These are phyloP conservation scores for Prionace glauca DNA, from an alignment of 2,797 vertebrate species.

Conservation along the genomic window DNA sequence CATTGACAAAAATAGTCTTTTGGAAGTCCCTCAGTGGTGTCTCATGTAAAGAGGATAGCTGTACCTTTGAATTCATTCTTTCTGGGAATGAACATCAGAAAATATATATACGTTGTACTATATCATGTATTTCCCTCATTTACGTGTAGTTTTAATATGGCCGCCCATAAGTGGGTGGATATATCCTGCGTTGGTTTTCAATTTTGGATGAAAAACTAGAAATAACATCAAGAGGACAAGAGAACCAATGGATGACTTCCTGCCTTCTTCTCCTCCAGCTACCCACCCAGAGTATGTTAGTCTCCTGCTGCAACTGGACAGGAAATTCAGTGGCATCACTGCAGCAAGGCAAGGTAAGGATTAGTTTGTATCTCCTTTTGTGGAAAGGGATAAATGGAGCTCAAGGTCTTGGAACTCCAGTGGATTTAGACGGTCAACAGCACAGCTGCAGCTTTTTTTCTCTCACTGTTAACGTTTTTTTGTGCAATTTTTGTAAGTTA, in stretches of 20 bases:
- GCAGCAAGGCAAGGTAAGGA: not conserved
- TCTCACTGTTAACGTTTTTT: not conserved
- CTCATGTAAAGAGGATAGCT: not conserved
- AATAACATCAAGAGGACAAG: not conserved
- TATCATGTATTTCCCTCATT: not conserved
- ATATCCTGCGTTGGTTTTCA: not conserved
- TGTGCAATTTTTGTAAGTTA: not conserved
- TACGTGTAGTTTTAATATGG: not conserved
- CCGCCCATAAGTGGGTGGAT: not conserved
- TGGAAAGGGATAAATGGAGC: constrained; percentile 30
- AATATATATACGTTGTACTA: not conserved
- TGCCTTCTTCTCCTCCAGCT: not conserved
- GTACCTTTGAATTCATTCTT: not conserved
- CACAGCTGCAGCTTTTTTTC: not conserved
- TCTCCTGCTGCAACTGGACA: not conserved
- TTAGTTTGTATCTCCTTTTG: not conserved
- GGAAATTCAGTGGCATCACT: not conserved
- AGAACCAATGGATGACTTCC: not conserved
- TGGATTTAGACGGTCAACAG: not conserved
- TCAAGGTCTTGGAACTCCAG: not conserved
- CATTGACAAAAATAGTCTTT: not conserved
- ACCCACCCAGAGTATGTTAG: not conserved
- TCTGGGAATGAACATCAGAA: not conserved
- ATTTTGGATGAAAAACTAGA: not conserved
- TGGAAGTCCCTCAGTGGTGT: not conserved